These are phyloP conservation scores for western clawed frog (Xenopus tropicalis) DNA, from an alignment of 2,113 vertebrate genomes.

Conservation along the genomic window DNA sequence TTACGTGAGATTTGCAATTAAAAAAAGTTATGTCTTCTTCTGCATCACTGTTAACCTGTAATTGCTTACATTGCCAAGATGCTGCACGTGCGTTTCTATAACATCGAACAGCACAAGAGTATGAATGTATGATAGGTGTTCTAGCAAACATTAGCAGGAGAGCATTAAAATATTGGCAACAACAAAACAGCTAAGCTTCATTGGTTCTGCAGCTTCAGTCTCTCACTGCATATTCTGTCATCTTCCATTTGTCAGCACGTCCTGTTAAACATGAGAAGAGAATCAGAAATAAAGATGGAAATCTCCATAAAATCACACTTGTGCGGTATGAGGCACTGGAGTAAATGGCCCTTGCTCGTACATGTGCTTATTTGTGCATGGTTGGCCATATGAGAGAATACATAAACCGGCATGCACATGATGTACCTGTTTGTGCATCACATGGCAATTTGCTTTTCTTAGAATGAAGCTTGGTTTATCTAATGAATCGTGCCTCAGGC, in stretches of 20 bases:
- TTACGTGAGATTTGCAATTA: not conserved
- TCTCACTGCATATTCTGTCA: slow-evolving; percentile 21
- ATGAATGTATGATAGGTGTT: not conserved
- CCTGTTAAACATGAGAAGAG: slow-evolving; percentile 31
- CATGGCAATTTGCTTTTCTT: slow-evolving; percentile 9
- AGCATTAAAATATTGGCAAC: not conserved
- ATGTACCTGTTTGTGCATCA: slow-evolving; percentile 10
- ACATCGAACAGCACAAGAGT: not conserved
- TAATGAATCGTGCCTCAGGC: not conserved
- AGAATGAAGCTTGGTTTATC: not conserved
- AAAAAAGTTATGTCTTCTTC: not conserved
- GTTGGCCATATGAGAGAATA: slow-evolving; percentile 26
- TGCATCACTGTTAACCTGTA: not conserved
- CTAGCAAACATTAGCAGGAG: not conserved
- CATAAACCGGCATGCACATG: slow-evolving; percentile 18
- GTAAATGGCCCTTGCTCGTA: slow-evolving; percentile 36
- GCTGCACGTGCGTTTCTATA: not conserved
- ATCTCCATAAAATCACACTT: slow-evolving; percentile 38
- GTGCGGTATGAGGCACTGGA: slow-evolving; percentile 30
- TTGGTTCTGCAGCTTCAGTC: slow-evolving; percentile 5
- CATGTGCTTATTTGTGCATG: slow-evolving; percentile 34
- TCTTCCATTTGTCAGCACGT: slow-evolving; percentile 23
- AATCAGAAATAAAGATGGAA: slow-evolving; percentile 24
- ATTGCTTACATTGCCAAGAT: not conserved
- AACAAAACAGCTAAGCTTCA: slow-evolving; percentile 4